Evolutionary conservation across 2,797 vertebrate genomes (phyloP).

Genomic region (Labroides dimidiatus): DNA sequence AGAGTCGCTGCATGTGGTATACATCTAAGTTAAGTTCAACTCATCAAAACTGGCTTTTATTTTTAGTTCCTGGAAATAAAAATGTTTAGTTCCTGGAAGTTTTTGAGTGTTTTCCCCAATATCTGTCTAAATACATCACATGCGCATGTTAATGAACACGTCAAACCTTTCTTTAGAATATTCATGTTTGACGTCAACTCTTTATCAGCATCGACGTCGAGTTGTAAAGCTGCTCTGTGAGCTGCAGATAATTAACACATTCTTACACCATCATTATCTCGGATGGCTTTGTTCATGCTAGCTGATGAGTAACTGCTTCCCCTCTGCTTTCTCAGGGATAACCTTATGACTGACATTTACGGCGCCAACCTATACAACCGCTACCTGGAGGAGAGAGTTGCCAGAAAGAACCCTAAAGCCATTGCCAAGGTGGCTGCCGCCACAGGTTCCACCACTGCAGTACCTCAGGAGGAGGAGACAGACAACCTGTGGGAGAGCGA

Average conservation of each 20-base stretch:
- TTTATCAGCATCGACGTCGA: not conserved
- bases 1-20: too few relatives aligned
- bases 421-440: slow-evolving; percentile 73
- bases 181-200: slow-evolving; percentile 15
- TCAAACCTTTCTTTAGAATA: slow-evolving; percentile 23
- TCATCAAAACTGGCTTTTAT: too few relatives aligned
- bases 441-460: slow-evolving; percentile 61
- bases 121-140: not conserved
- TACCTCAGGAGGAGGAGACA: slow-evolving; percentile 79
- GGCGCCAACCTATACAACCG: slow-evolving; percentile 94
- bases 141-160: not conserved
- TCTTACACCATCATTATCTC: not conserved
- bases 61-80: too few relatives aligned
- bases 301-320: not conserved
- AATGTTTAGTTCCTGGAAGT: too few relatives aligned
- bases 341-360: slow-evolving; percentile 95
- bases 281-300: not conserved
- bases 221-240: not conserved
- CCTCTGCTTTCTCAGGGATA: slow-evolving; percentile 82
- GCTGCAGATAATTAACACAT: slow-evolving; percentile 1
- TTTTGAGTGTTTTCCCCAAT: not conserved
- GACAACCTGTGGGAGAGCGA: slow-evolving; percentile 84
- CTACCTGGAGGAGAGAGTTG: slow-evolving; percentile 84
- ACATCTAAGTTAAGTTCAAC: not conserved
- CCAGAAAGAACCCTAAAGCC: slow-evolving; percentile 74